Evolutionary conservation across 1,140 invertebrate genomes (phyloP).

Genomic region (Chironomus striatipennis): DNA sequence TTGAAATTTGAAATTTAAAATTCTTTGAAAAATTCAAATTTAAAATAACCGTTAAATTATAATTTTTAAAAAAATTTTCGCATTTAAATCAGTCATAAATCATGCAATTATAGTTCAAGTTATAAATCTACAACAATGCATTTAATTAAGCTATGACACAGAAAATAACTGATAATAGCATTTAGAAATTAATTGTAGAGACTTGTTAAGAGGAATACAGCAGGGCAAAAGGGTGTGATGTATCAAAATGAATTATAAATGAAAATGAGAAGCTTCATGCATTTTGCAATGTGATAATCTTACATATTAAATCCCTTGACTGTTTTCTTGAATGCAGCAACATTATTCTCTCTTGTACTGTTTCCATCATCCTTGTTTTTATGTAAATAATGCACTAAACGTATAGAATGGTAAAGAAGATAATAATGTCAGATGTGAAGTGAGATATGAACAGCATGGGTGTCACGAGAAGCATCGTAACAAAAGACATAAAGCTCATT

Average conservation of each 20-base stretch:
- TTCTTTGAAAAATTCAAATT: too few relatives aligned
- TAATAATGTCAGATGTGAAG: background rate
- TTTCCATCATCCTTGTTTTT: background rate
- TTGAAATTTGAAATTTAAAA: too few relatives aligned
- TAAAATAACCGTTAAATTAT: too few relatives aligned
- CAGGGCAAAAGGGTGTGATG: background rate
- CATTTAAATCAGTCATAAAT: too few relatives aligned
- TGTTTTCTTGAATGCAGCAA: background rate
- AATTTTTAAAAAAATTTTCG: too few relatives aligned
- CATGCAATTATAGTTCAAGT: too few relatives aligned
- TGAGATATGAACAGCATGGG: background rate
- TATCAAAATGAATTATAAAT: background rate
- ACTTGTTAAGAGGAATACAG: background rate
- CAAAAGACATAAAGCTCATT: too few relatives aligned
- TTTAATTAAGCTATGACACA: too few relatives aligned
- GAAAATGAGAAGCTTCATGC: background rate
- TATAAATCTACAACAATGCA: too few relatives aligned
- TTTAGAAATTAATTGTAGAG: slow-evolving; percentile 2
- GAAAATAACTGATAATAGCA: background rate
- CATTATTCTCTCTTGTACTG: background rate
- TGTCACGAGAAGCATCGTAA: background rate
- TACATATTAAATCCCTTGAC: background rate
- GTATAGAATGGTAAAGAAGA: background rate
- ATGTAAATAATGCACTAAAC: background rate
- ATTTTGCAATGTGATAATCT: slow-evolving; percentile 7